Evolutionary conservation across 2,113 vertebrate genomes (phyloP).

Genomic region (Rhinoderma darwinii): DNA sequence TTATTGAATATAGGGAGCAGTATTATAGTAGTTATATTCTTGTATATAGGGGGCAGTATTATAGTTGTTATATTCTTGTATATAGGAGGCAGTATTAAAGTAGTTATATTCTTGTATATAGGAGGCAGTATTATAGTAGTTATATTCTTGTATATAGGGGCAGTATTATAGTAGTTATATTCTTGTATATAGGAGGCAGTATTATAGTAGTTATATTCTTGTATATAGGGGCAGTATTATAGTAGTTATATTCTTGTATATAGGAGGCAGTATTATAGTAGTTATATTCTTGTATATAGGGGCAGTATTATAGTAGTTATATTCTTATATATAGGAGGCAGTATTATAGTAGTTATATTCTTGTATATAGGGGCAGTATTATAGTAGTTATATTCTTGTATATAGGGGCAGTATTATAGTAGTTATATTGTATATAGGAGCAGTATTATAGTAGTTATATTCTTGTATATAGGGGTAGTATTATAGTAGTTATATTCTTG

Average conservation of each 20-base stretch:
- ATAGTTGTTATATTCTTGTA: slow-evolving; percentile 7
- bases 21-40: slow-evolving; percentile 2
- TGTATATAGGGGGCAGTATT: no score
- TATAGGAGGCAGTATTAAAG: no score
- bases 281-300: slow-evolving; percentile 10
- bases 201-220: slow-evolving; percentile 10
- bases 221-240: no score
- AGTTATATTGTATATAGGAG: background rate
- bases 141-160: background rate
- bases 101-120: no score
- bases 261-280: slow-evolving; percentile 8
- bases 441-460: background rate
- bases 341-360: slow-evolving; percentile 18
- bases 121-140: no score
- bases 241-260: background rate
- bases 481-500: no score
- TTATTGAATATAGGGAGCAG: no score
- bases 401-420: no score
- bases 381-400: slow-evolving; percentile 15
- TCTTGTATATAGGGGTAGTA: no score
- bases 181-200: background rate
- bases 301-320: slow-evolving; percentile 6
- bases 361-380: background rate
- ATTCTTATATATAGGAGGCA: background rate
- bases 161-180: slow-evolving; percentile 12